Percentiles rank a stretch among this genome's conserved stretches.
phyloP scores from a whole-genome alignment of 2,888 invertebrate genomes.

The Drosophila hamatofila region DNA sequence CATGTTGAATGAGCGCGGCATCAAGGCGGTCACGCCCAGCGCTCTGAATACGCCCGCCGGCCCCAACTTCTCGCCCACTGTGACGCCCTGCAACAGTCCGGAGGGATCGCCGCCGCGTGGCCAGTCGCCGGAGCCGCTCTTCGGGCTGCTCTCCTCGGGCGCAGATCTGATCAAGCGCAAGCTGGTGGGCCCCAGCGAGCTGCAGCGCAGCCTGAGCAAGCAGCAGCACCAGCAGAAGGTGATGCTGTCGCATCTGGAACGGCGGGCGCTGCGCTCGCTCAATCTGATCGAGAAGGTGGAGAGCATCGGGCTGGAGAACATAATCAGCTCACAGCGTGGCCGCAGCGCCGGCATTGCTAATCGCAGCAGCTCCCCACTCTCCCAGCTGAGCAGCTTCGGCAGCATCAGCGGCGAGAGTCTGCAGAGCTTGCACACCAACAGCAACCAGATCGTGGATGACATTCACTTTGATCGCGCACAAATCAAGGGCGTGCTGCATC shows the following conservation, averaged over 20 bases:
- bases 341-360: conserved; percentile 87
- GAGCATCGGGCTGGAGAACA: conserved; percentile 89
- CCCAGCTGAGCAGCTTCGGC: conserved; percentile 90
- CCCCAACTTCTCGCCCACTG: conserved; percentile 91
- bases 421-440: conserved; percentile 86
- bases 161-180: conserved; percentile 89
- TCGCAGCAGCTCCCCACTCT: conserved; percentile 91
- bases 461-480: conserved; percentile 86
- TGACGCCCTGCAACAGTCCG: conserved; percentile 95
- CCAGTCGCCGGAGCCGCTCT: conserved; percentile 85
- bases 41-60: conserved; percentile 88
- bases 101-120: conserved; percentile 87
- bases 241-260: conserved; percentile 83
- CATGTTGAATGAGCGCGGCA: conserved; percentile 92
- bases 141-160: conserved; percentile 88
- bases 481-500: conserved; percentile 82
- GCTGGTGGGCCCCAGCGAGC: conserved; percentile 86
- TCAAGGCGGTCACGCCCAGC: conserved; percentile 90
- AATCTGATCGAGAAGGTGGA: conserved; percentile 89
- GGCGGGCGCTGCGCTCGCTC: conserved; percentile 86
- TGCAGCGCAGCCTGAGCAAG: conserved; percentile 79
- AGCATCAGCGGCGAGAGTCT: conserved; percentile 89
- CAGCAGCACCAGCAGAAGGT: conserved; percentile 83
- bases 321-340: conserved; percentile 88
- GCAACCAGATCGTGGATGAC: conserved; percentile 84